Conservation (phyloP, 2,113 vertebrate species). For the Sinocyclocheilus anshuiensis region DNA sequence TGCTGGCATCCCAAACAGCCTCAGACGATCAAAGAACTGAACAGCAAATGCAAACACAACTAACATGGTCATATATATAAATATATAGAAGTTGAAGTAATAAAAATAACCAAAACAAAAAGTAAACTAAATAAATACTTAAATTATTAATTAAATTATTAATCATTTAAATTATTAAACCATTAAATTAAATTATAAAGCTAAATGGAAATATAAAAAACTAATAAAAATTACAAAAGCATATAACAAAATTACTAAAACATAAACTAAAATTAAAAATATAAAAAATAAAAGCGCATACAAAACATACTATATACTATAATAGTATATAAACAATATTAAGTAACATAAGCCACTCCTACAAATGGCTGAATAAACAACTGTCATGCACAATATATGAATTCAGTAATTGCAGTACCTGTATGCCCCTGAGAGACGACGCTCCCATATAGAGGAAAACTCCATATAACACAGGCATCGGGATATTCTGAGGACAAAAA, state of each 20-base stretch:
- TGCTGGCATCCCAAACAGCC: conserved; percentile 94
- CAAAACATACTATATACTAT: neutral
- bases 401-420: conserved; percentile 73
- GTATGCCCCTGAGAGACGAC: conserved; percentile 96
- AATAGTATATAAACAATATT: neutral
- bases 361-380: neutral
- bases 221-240: neutral
- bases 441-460: conserved; percentile 99
- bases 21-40: conserved; percentile 95
- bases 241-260: neutral
- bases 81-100: too few relatives aligned
- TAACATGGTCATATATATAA: neutral
- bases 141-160: too few relatives aligned
- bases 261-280: neutral
- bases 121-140: too few relatives aligned
- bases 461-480: conserved; percentile 98
- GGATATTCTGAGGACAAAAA: conserved; percentile 85
- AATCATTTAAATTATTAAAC: too few relatives aligned
- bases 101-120: too few relatives aligned
- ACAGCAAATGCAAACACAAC: neutral
- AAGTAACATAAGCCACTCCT: neutral
- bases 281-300: neutral
- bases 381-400: neutral
- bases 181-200: too few relatives aligned
- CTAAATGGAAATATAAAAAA: neutral